Percentiles rank a stretch among this genome's conserved stretches.
Conservation (phyloP, 2,888 invertebrate genomes). For the Sarcophaga carnaria region DNA sequence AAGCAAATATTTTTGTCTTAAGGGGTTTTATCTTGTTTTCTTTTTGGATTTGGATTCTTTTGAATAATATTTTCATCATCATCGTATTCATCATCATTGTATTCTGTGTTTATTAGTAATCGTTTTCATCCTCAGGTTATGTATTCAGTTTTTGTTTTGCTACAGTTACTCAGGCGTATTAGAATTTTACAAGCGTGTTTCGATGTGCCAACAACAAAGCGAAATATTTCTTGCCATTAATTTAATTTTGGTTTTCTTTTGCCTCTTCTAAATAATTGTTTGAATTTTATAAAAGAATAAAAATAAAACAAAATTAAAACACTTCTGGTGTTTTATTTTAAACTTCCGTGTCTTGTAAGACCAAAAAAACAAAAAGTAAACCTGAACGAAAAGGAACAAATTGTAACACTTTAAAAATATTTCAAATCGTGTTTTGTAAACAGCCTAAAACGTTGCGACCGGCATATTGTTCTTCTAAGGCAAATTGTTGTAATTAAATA, state of each 20-base stretch:
- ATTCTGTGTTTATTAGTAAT: constrained; percentile 14
- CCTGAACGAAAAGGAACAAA: background rate
- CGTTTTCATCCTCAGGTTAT: background rate
- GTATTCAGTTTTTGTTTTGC: constrained; percentile 2
- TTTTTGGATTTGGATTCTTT: background rate
- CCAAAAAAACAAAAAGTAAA: background rate
- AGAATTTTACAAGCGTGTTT: background rate
- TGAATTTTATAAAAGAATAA: background rate
- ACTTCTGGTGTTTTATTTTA: background rate
- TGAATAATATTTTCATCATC: background rate
- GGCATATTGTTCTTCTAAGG: background rate
- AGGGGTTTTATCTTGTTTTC: constrained; percentile 4
- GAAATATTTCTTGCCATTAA: background rate
- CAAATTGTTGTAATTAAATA: background rate
- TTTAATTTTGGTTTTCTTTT: background rate
- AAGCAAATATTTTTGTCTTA: background rate
- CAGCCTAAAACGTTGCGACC: background rate
- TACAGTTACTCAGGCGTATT: constrained; percentile 32
- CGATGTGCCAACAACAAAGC: background rate
- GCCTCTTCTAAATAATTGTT: background rate
- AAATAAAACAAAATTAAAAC: background rate
- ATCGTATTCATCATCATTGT: background rate
- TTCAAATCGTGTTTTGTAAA: background rate
- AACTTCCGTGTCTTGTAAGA: background rate
- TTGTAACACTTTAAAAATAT: background rate